Conservation (phyloP, 1,140 invertebrate species). For the Drosophila punjabiensis region DNA sequence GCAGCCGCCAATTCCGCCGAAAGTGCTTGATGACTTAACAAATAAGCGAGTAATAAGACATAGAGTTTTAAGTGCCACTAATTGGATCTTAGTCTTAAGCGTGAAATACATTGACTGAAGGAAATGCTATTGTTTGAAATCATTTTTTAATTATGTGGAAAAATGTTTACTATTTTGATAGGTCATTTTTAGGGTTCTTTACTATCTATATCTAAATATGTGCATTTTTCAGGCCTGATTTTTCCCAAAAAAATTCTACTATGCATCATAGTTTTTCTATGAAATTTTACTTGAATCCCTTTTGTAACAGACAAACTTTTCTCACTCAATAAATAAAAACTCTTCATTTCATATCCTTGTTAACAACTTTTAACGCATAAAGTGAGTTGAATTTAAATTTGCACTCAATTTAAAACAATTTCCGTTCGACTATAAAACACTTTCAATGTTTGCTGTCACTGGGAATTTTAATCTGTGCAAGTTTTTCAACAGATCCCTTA, state of each 20-base stretch:
- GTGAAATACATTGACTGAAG: slow-evolving; percentile 36
- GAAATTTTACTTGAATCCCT: background rate
- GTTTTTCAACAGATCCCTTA: slow-evolving; percentile 21
- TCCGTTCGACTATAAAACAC: slow-evolving; percentile 56
- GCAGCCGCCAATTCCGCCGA: slow-evolving; percentile 28
- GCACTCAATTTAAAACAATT: slow-evolving; percentile 42
- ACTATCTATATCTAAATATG: background rate
- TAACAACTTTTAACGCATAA: slow-evolving; percentile 1
- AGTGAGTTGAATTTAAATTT: slow-evolving; percentile 34
- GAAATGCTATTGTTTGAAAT: background rate
- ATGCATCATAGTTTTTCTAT: background rate
- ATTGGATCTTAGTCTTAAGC: slow-evolving; percentile 35
- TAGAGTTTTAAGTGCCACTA: slow-evolving; percentile 27
- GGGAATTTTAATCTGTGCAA: slow-evolving; percentile 45
- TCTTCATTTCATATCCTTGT: background rate
- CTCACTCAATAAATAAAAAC: background rate
- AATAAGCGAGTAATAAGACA: background rate
- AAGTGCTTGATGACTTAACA: slow-evolving; percentile 26
- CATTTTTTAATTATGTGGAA: background rate
- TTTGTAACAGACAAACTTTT: background rate
- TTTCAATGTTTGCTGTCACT: slow-evolving; percentile 68
- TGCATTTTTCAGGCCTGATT: too few species aligned
- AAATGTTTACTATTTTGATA: background rate
- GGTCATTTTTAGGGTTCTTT: background rate
- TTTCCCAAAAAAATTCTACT: too few species aligned